These are phyloP conservation scores for Pachyuromys duprasi DNA, from an alignment of 2,797 vertebrate species.

Conservation along the genomic window DNA sequence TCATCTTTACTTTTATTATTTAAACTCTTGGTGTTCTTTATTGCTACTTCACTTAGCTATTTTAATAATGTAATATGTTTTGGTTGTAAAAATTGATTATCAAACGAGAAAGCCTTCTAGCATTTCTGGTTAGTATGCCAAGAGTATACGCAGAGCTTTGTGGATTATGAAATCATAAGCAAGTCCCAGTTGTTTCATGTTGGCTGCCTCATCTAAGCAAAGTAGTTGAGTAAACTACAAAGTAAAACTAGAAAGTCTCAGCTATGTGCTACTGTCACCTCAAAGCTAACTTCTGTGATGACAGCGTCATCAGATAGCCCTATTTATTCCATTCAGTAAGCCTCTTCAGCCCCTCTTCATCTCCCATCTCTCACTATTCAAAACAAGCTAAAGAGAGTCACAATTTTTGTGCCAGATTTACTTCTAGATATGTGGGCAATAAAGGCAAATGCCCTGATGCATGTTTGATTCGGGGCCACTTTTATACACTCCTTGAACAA, in stretches of 20 bases:
- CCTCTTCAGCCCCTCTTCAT: rapidly evolving
- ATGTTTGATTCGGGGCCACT: not conserved
- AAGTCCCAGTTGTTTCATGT: not conserved
- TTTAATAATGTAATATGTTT: constrained; percentile 8
- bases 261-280: not conserved
- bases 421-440: not conserved
- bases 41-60: not conserved
- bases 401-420: not conserved
- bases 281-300: not conserved
- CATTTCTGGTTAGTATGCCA: not conserved
- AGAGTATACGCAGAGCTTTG: rapidly evolving
- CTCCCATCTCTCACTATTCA: too few species aligned
- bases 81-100: not conserved
- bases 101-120: not conserved
- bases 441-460: not conserved
- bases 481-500: not conserved
- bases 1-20: not conserved
- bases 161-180: constrained; percentile 14
- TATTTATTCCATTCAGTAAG: not conserved
- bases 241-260: not conserved
- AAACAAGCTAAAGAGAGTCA: not conserved
- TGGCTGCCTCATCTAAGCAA: not conserved
- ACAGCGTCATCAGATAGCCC: rapidly evolving
- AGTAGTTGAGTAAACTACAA: too few species aligned
- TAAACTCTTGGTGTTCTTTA: not conserved